Conservation (phyloP, 2,113 vertebrate genomes). For the Colius striatus region DNA sequence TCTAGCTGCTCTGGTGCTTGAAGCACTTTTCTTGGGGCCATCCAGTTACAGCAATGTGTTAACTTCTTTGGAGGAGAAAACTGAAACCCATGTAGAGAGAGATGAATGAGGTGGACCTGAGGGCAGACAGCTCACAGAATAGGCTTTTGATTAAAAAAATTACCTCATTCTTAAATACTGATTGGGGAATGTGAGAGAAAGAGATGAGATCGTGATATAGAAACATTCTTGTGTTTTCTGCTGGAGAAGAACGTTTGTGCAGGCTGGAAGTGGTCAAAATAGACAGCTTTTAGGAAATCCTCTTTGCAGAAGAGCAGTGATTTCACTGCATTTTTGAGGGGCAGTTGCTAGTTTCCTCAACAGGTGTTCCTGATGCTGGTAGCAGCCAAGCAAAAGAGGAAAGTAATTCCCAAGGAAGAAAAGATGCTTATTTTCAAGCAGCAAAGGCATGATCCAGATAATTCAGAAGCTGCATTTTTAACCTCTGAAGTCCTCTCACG, state of each 20-base stretch:
- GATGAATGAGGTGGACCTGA: slow-evolving; percentile 52
- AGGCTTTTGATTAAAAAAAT: slow-evolving; percentile 70
- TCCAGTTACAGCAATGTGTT: slow-evolving; percentile 66
- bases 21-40: slow-evolving; percentile 52
- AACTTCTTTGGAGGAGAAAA: slow-evolving; percentile 65
- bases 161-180: slow-evolving; percentile 50
- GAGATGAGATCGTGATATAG: background rate
- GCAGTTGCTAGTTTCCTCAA: background rate
- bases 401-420: background rate
- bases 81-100: slow-evolving; percentile 48
- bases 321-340: slow-evolving; percentile 10
- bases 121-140: slow-evolving; percentile 58
- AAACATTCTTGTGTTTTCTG: background rate
- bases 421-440: background rate
- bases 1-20: background rate
- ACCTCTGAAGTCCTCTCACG: background rate
- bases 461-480: background rate
- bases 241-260: background rate
- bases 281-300: background rate
- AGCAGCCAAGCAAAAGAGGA: background rate
- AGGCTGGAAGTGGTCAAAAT: background rate
- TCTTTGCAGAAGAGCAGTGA: background rate
- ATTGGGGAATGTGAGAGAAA: slow-evolving; percentile 25
- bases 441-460: background rate
- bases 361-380: background rate